Conservation (phyloP, 2,113 vertebrate species). For the Hylia prasina region DNA sequence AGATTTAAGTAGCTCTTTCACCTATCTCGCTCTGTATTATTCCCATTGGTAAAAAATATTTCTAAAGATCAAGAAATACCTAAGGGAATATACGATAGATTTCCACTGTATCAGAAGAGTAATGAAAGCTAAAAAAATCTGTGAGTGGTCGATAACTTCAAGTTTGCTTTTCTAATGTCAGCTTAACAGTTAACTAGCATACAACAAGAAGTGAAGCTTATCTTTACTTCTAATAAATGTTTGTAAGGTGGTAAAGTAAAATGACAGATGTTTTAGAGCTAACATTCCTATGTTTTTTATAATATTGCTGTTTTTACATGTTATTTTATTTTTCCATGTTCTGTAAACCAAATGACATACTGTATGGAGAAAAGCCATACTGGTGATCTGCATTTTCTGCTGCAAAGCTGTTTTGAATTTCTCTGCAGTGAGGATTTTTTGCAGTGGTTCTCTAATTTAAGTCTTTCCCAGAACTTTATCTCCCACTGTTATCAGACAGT, state of each 20-base stretch:
- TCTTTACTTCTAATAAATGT: neutral
- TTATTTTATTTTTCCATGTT: neutral
- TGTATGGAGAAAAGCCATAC: neutral
- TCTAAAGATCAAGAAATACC: neutral
- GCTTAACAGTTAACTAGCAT: neutral
- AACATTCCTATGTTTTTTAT: neutral
- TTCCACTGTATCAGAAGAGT: neutral
- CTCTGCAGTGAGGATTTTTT: neutral
- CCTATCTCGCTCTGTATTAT: neutral
- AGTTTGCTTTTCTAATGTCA: neutral
- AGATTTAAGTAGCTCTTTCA: neutral
- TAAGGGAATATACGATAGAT: neutral
- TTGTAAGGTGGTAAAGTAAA: neutral
- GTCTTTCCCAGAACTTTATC: neutral
- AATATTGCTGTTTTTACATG: neutral
- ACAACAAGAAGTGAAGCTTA: neutral
- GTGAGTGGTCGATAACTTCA: neutral
- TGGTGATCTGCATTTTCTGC: neutral
- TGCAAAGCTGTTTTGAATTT: neutral
- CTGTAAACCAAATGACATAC: neutral
- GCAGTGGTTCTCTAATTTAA: neutral
- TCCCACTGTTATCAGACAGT: neutral
- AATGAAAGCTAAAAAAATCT: neutral
- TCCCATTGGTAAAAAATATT: neutral
- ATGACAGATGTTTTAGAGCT: neutral